Evolutionary conservation across 2,888 invertebrate genomes (phyloP), one percentile per base, ranked within the genome.

Genomic region (Leptura quadrifasciata): DNA sequence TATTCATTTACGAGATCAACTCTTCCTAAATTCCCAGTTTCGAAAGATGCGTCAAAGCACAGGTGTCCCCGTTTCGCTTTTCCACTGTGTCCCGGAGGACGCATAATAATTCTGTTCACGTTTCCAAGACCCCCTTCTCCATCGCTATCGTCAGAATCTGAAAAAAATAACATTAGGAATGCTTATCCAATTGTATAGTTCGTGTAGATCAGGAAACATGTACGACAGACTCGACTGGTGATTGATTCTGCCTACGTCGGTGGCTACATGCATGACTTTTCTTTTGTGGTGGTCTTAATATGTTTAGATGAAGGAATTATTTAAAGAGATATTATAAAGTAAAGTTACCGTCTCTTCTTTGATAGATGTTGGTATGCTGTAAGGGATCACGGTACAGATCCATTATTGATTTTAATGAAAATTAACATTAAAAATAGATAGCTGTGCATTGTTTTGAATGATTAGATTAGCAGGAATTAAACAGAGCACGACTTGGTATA

Each of bases 11-110:
- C 93, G 83, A 97, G 93, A 87, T 98, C 98, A 0, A 98, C 98
- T 80, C 97, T 92, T n/a, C 98, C 98, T 69, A 99, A 91, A 90
- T 99, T 98, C 84, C 98, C 98, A 78, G 97, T 96, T 90, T 98
- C 98, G 89, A 97, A 98, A 17, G 97, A 96, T 1, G 98, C 98
- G 90, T 98, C 98, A 90, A 98, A 98, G 87, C 98, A 98, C 24
- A 98, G 91, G 88, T 98, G 98, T 2, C 98, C 98, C 79, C 96
- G 94, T 90, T 98, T 98, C 12, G 98, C 98, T 89, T 98, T 97
- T 0, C 98, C 97, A 86, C 96, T 97, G 88, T 97, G 97, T 0
- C 97, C 97, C 0, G 96, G 94, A 6, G 97, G 97, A 18, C 97
- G 92, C 87, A 97, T 95, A 64, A 97, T 95, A 85, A 95, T 91